Evolutionary conservation across 35 echinoderm and acorn worm genomes (phyloP), one percentile per base, ranked within the genome.

Genomic region (Diadema setosum): DNA sequence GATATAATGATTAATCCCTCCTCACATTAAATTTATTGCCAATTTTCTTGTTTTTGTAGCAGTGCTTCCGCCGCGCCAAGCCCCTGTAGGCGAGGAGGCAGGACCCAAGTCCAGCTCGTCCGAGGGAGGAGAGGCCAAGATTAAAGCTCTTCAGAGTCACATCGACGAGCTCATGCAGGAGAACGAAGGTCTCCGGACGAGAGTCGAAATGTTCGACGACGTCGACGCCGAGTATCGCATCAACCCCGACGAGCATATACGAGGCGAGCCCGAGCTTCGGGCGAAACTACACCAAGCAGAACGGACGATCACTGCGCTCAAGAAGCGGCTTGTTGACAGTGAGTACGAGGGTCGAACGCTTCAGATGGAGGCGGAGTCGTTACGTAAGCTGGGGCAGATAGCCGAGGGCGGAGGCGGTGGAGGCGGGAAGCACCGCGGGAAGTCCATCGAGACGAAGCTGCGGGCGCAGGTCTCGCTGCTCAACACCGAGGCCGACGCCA

Each of bases 401-500:
- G 91, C 91, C 12, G 67, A 86, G 45, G 85, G 78, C 16, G 37
- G 69, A 14, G 85, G 81, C 31, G 57, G 57, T 33, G 63, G 63
- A 67, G 74, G 63, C 49, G 78, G 83, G 20, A 87, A 94, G 35
- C 86, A 81, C 3, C 81, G 89, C 39, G 92, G 56, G 9, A 99
- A 99, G 48, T 82, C 75, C 31, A 57, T 82, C 14, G 96, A 99
- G 75, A 91, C 85, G 29, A 99, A 99, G 69, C 65, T 99, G 34
- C 23, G 83, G 35, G 80, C 93, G 4, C 96, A 99, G 67, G 61
- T 99, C 39, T 61, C 89, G 33, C 42, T 99, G n/a, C 81, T 99
- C 46, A 91, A 94, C n/a, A 88, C 85, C 21, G 96, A 99, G 39
- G 92, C 89, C 0, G 96, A 99, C 52, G 86, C 76, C 4, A 99